These are phyloP conservation scores for Crotalus viridis DNA, from an alignment of 2,113 vertebrate species.

Conservation along the genomic window DNA sequence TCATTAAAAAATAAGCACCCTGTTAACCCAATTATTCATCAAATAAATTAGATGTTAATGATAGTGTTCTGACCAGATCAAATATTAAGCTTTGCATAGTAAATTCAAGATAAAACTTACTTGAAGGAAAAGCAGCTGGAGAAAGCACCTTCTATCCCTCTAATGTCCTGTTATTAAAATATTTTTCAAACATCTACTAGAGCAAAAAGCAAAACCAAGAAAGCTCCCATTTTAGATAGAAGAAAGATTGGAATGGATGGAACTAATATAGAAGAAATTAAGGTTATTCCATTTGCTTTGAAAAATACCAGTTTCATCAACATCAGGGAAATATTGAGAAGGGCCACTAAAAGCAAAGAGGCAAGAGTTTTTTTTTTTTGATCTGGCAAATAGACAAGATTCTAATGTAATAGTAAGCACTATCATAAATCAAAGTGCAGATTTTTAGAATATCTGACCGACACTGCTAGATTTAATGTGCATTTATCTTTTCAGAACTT, in stretches of 20 bases:
- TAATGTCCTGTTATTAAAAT: not conserved
- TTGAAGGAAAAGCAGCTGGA: not conserved
- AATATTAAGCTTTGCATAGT: not conserved
- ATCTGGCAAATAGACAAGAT: not conserved
- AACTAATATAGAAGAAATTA: slow-evolving; percentile 3
- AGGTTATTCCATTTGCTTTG: slow-evolving; percentile 14
- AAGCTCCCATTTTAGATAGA: slow-evolving; percentile 10
- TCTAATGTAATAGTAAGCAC: not conserved
- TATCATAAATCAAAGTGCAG: not conserved
- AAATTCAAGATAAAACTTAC: not conserved
- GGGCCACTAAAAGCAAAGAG: not conserved
- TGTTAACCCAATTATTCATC: not conserved
- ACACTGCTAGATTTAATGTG: not conserved
- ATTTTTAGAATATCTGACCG: not conserved
- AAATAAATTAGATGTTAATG: slow-evolving; percentile 1
- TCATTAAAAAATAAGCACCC: not conserved
- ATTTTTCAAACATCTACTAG: not conserved
- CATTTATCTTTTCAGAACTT: not conserved
- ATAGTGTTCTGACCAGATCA: not conserved
- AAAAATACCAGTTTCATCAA: slow-evolving; percentile 21
- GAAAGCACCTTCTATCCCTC: not conserved
- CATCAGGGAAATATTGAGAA: slow-evolving; percentile 14
- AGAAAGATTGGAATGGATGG: not conserved
- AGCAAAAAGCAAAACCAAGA: not conserved
- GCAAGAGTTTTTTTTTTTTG: not conserved